Percentiles rank a stretch among this genome's conserved stretches.
Conservation (phyloP, 2,797 vertebrate species). For the Acanthurus leucopareius region DNA sequence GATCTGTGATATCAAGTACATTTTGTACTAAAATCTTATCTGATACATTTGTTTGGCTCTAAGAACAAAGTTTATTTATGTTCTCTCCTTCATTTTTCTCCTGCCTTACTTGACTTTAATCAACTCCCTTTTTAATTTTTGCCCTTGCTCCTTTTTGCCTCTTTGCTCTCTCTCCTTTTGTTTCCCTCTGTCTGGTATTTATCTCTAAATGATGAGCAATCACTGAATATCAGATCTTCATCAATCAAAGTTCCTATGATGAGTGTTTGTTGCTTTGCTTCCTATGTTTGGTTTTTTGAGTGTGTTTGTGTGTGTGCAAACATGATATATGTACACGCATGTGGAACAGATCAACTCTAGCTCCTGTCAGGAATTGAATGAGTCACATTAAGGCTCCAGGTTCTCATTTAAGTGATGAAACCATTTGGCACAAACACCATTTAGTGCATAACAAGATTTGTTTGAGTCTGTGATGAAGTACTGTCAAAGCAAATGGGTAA, state of each 20-base stretch:
- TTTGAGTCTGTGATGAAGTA: constrained; percentile 52
- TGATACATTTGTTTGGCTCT: constrained; percentile 24
- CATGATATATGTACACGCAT: constrained; percentile 5
- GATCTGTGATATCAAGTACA: not conserved
- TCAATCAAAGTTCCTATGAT: constrained; percentile 38
- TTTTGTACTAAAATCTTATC: constrained; percentile 24
- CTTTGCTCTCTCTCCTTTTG: not conserved
- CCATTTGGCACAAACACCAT: constrained; percentile 50
- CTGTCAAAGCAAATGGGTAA: constrained; percentile 58
- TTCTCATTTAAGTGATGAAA: constrained; percentile 50
- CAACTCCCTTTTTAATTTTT: constrained; percentile 1
- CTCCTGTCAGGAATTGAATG: constrained; percentile 26
- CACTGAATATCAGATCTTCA: constrained; percentile 31
- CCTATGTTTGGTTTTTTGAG: not conserved
- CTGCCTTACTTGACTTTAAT: not conserved
- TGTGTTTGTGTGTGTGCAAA: not conserved
- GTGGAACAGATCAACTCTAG: constrained; percentile 8
- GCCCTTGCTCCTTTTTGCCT: not conserved
- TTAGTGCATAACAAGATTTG: constrained; percentile 50
- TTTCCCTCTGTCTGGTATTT: not conserved
- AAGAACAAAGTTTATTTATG: constrained; percentile 1
- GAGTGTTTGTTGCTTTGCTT: not conserved
- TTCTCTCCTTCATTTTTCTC: constrained; percentile 13
- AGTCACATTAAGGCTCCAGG: constrained; percentile 25
- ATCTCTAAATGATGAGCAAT: constrained; percentile 47